These are phyloP conservation scores for Peribatodes rhomboidaria DNA, from an alignment of 2,888 invertebrate species.

Conservation along the genomic window DNA sequence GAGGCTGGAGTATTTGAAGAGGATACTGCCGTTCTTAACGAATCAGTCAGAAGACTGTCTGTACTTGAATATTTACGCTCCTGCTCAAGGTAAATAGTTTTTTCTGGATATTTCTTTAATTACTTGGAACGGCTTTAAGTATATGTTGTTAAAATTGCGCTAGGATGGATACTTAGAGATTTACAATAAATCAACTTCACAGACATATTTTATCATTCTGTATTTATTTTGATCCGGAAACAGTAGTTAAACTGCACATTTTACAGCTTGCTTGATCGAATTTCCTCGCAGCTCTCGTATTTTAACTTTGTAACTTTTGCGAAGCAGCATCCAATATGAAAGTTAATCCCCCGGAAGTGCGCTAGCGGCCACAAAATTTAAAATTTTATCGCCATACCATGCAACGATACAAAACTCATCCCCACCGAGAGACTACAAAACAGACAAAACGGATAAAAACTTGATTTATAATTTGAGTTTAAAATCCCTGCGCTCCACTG, in stretches of 20 bases:
- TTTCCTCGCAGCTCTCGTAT: slow-evolving; percentile 8
- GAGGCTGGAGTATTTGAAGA: slow-evolving; percentile 94
- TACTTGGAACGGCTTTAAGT: too few relatives aligned
- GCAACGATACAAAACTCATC: slow-evolving; percentile 30
- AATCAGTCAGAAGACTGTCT: slow-evolving; percentile 99
- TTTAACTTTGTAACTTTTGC: slow-evolving; percentile 7
- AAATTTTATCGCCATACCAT: slow-evolving; percentile 35
- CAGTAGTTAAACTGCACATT: background rate
- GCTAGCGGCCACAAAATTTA: slow-evolving; percentile 26
- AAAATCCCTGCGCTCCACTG: slow-evolving; percentile 60
- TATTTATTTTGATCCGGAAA: background rate
- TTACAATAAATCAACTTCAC: too few relatives aligned
- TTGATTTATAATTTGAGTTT: slow-evolving; percentile 69
- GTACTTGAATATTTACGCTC: slow-evolving; percentile 98
- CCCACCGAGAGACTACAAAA: slow-evolving; percentile 37
- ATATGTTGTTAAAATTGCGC: too few relatives aligned
- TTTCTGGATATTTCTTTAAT: slow-evolving; percentile 14
- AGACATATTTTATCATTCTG: background rate
- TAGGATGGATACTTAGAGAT: too few relatives aligned
- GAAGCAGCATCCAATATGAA: slow-evolving; percentile 20
- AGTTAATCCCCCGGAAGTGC: slow-evolving; percentile 8
- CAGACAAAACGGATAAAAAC: slow-evolving; percentile 61
- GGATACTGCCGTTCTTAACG: slow-evolving; percentile 94
- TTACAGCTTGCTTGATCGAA: background rate
- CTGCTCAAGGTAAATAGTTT: slow-evolving; percentile 94